phyloP scores from a whole-genome alignment of 2,113 vertebrate genomes.

The Takifugu flavidus region DNA sequence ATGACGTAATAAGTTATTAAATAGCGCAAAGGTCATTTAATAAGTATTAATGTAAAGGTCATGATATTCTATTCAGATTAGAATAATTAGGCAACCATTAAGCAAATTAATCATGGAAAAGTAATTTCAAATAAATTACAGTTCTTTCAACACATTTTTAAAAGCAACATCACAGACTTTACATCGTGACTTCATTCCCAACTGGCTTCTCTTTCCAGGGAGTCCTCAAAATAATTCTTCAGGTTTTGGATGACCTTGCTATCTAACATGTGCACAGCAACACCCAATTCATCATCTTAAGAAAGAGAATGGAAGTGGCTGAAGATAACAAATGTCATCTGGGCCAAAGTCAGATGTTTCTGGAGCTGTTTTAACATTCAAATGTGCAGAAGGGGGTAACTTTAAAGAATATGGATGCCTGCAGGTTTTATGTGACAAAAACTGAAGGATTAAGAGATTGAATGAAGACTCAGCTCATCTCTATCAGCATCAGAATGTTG shows the following conservation, averaged over 20 bases:
- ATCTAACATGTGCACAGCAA: constrained; percentile 6
- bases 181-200: not conserved
- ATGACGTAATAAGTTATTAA: constrained; percentile 1
- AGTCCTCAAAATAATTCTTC: not conserved
- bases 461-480: too few species aligned
- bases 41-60: constrained; percentile 11
- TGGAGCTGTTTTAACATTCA: constrained; percentile 48
- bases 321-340: constrained; percentile 63
- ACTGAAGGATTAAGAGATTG: too few species aligned
- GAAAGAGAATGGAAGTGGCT: constrained; percentile 51
- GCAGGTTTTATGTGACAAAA: not conserved
- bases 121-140: not conserved
- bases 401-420: constrained; percentile 26
- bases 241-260: not conserved
- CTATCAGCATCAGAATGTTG: too few species aligned
- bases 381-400: constrained; percentile 54
- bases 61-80: constrained; percentile 12
- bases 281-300: constrained; percentile 16
- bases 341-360: constrained; percentile 45
- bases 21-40: constrained; percentile 10
- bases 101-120: not conserved
- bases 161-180: not conserved
- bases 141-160: not conserved
- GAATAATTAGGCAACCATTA: not conserved
- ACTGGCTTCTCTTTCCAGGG: not conserved